Evolutionary conservation across 2,888 invertebrate genomes (phyloP).

Genomic region (Yponomeuta cagnagella): DNA sequence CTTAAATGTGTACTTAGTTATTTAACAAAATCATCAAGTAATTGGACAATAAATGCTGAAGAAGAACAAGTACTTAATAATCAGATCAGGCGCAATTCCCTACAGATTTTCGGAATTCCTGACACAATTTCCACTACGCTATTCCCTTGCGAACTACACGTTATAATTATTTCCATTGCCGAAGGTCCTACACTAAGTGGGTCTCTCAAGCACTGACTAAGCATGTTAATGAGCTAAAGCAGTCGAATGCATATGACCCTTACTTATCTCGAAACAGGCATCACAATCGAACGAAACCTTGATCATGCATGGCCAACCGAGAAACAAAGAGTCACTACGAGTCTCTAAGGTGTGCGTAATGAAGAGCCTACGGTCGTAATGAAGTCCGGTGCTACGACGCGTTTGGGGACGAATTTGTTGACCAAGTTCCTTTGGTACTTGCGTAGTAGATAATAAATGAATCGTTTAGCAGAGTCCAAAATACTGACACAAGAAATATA

Average conservation of each 20-base stretch:
- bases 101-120: neutral
- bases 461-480: too few species aligned
- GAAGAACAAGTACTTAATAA: neutral
- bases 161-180: slow-evolving; percentile 21
- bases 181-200: slow-evolving; percentile 24
- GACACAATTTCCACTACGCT: neutral
- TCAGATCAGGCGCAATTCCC: neutral
- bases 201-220: slow-evolving; percentile 23
- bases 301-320: neutral
- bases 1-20: too few species aligned
- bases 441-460: too few species aligned
- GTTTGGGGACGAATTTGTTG: neutral
- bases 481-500: too few species aligned
- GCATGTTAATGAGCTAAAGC: slow-evolving; percentile 25
- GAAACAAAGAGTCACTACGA: slow-evolving; percentile 14
- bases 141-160: neutral
- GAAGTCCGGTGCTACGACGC: neutral
- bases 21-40: neutral
- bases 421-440: neutral
- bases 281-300: neutral
- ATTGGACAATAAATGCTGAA: neutral
- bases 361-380: slow-evolving; percentile 7
- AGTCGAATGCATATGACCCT: neutral
- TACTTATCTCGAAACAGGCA: neutral
- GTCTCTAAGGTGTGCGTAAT: neutral